These are phyloP conservation scores for Limosa lapponica DNA, from an alignment of 2,797 vertebrate genomes.

Conservation along the genomic window DNA sequence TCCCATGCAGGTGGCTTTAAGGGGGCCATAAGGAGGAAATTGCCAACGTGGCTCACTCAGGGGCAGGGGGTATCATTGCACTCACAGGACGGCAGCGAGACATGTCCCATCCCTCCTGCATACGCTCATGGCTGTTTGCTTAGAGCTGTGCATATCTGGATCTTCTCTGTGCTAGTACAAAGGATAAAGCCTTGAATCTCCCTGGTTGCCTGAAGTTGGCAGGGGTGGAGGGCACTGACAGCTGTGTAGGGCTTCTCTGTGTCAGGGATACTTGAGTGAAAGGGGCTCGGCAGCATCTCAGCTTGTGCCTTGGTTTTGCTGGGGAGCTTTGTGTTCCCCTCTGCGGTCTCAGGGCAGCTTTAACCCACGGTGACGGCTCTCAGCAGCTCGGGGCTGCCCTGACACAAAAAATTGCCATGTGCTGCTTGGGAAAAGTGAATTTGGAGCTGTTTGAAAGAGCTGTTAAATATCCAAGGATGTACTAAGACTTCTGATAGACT, in stretches of 20 bases:
- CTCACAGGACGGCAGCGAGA: background rate
- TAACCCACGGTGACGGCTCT: accelerated
- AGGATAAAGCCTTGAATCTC: background rate
- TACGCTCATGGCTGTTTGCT: background rate
- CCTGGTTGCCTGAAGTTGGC: background rate
- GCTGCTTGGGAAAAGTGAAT: background rate
- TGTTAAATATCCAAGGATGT: background rate
- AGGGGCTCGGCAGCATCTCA: background rate
- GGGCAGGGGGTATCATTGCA: background rate
- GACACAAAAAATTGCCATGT: accelerated
- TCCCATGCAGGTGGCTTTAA: accelerated
- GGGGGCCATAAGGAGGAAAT: background rate
- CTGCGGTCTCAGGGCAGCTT: background rate
- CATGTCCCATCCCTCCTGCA: accelerated
- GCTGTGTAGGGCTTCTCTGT: background rate
- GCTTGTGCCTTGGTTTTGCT: background rate
- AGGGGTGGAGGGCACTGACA: background rate
- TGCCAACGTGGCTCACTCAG: accelerated
- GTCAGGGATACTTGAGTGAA: background rate
- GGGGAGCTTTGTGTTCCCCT: background rate
- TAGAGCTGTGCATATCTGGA: background rate
- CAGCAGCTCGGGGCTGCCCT: background rate
- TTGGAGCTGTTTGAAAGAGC: background rate
- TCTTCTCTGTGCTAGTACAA: background rate
- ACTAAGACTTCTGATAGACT: background rate